A percentile compares a stretch with the other conserved stretches of the same genome.
Conservation (phyloP, 2,113 vertebrate genomes). For the Pontoporia blainvillei region DNA sequence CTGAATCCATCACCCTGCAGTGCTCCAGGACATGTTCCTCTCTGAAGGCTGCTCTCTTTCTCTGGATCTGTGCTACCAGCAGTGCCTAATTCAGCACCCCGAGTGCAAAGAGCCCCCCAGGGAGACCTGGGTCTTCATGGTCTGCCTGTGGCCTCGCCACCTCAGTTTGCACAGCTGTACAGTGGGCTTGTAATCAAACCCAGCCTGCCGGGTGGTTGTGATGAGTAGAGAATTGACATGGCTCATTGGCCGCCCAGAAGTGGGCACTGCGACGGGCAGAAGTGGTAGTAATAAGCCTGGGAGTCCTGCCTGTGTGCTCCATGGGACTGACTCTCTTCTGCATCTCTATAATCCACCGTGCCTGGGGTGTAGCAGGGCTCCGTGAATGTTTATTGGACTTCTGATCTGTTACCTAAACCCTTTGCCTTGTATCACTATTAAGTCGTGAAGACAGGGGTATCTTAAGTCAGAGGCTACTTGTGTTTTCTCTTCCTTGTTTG, state of each 20-base stretch:
- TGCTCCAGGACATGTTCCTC: neutral
- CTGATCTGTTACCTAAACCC: neutral
- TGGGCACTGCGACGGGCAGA: neutral
- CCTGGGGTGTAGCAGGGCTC: neutral
- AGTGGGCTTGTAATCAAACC: neutral
- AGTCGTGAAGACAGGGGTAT: neutral
- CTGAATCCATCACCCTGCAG: neutral
- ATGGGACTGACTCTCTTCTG: neutral
- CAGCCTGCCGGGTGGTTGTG: neutral
- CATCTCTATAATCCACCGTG: fast-evolving
- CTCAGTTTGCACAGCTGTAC: neutral
- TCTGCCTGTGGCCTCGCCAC: neutral
- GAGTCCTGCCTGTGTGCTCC: neutral
- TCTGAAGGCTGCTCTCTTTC: neutral
- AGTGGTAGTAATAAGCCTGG: neutral
- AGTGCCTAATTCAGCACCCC: too few species aligned
- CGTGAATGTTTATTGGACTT: neutral
- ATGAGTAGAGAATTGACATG: neutral
- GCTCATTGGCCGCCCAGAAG: neutral
- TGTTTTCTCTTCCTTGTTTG: neutral
- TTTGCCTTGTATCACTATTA: neutral
- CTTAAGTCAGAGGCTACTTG: neutral
- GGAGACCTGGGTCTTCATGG: neutral
- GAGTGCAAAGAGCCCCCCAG: neutral
- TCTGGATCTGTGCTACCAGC: neutral